A percentile compares a stretch with the other conserved stretches of the same genome.
phyloP scores from a whole-genome alignment of 2,888 invertebrate species.

The Drosophila demipolita region DNA sequence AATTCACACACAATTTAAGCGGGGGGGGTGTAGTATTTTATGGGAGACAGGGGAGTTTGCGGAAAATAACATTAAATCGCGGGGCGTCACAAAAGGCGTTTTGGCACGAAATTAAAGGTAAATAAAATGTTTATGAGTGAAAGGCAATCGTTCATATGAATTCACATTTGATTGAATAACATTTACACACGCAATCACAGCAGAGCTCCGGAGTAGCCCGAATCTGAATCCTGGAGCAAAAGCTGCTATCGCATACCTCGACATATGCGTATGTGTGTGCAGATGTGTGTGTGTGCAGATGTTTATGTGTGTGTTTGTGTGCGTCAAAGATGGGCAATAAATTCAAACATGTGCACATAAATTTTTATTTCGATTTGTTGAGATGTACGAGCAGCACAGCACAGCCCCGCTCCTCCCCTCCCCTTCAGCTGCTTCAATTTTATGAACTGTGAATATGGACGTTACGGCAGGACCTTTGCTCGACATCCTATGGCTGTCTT shows the following conservation, averaged over 20 bases:
- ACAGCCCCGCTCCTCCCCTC: background rate
- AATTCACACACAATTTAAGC: slow-evolving; percentile 52
- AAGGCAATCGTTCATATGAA: slow-evolving; percentile 76
- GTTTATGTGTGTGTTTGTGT: slow-evolving; percentile 1
- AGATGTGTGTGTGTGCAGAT: background rate
- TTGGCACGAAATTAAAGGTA: slow-evolving; percentile 79
- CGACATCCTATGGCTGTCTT: slow-evolving; percentile 1
- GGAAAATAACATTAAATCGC: slow-evolving; percentile 66
- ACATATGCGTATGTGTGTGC: slow-evolving; percentile 1
- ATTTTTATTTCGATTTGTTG: slow-evolving; percentile 79
- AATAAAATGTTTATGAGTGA: slow-evolving; percentile 79
- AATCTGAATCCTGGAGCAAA: slow-evolving; percentile 1
- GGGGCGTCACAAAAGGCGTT: slow-evolving; percentile 67
- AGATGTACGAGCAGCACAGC: slow-evolving; percentile 49
- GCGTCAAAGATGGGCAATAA: slow-evolving; percentile 65
- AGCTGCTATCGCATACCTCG: slow-evolving; percentile 16
- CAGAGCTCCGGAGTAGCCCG: background rate
- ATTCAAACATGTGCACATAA: slow-evolving; percentile 81
- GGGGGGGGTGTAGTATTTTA: background rate
- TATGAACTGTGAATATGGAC: slow-evolving; percentile 76
- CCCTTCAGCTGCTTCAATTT: slow-evolving; percentile 49
- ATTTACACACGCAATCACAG: slow-evolving; percentile 74
- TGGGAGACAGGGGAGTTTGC: background rate
- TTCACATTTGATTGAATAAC: slow-evolving; percentile 80
- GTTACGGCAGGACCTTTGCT: slow-evolving; percentile 40